Conservation (phyloP, 2,888 invertebrate genomes). For the Papilio gigon region DNA sequence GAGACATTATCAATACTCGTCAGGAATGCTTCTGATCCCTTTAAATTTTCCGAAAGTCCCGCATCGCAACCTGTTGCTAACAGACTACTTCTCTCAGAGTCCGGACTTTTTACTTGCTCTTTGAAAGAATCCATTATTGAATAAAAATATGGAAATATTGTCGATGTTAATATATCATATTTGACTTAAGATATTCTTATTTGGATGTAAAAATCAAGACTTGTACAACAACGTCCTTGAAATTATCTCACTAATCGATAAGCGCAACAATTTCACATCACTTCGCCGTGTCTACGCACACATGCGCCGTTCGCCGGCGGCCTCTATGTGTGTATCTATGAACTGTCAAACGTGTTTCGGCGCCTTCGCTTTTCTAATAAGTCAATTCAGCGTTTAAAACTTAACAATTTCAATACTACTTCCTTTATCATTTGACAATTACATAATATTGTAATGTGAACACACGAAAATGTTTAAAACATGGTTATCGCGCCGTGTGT, state of each 20-base stretch:
- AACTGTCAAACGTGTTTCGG: conserved; percentile 80
- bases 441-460: conserved; percentile 39
- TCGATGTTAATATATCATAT: conserved; percentile 39
- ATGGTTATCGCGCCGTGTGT: conserved; percentile 63
- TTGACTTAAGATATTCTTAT: conserved; percentile 35
- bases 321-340: conserved; percentile 61
- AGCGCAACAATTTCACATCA: conserved; percentile 78
- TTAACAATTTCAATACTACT: conserved; percentile 17
- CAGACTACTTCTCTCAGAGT: conserved; percentile 50
- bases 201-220: conserved; percentile 46
- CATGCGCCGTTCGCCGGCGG: conserved; percentile 57
- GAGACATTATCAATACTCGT: conserved; percentile 71
- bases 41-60: conserved; percentile 63
- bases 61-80: conserved; percentile 64
- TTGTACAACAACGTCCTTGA: conserved; percentile 66
- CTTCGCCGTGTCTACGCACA: conserved; percentile 62
- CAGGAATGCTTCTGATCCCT: conserved; percentile 71
- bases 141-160: conserved; percentile 6
- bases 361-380: conserved; percentile 55
- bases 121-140: conserved; percentile 43
- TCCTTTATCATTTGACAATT: conserved; percentile 24
- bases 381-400: conserved; percentile 47
- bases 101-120: conserved; percentile 52
- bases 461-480: conserved; percentile 53
- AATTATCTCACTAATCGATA: conserved; percentile 79